Evolutionary conservation across 2,888 invertebrate species (phyloP), one percentile per base, ranked within the genome.

Genomic region (Macroteleia sp.): DNA sequence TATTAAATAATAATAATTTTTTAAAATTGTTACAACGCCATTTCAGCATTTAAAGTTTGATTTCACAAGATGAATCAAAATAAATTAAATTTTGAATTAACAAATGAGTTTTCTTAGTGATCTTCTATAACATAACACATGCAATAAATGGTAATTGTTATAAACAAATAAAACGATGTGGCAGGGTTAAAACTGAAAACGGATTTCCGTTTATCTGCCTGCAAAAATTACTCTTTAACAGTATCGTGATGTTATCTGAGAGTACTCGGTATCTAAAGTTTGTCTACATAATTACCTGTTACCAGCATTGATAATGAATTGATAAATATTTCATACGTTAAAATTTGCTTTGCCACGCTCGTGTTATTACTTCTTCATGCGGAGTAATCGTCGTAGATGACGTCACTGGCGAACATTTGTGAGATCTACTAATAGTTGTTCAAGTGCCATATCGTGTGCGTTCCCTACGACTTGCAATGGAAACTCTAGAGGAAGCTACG

Each of bases 301-400:
- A 70, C 64, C 59, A 66, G 66, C 70, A 70, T 61, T 61, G 61
- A 39, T 67, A 54, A 71, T 67, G 25, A 32, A 30, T 42, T 41
- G 74, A 74, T 74, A 66, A 69, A 78, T 78, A 70, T 64, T 78
- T 78, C 61, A 54, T 70, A 64, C 54, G 64, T 66, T 70, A 75
- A 70, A 64, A 59, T 70, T 74, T 69, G 67, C 61, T 46, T 74
- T 74, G 52, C 50, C 67, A 69, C 74, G 59, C 41, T 64, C 42
- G 59, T 39, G 59, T 74, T 62, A 78, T 74, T 74, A 78, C 74
- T 78, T 69, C 70, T 66, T 50, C 28, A 61, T 64, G 25, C 48
- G 46, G 25, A 41, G 70, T 71, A 70, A 79, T 75, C 79, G 67
- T 64, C 32, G 20, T 32, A n/a, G 57, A 59, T 62, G 77, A 67